Base-by-base conservation (phyloP, 2,888 invertebrate genomes). In the Chrysomela aeneicollis region DNA sequence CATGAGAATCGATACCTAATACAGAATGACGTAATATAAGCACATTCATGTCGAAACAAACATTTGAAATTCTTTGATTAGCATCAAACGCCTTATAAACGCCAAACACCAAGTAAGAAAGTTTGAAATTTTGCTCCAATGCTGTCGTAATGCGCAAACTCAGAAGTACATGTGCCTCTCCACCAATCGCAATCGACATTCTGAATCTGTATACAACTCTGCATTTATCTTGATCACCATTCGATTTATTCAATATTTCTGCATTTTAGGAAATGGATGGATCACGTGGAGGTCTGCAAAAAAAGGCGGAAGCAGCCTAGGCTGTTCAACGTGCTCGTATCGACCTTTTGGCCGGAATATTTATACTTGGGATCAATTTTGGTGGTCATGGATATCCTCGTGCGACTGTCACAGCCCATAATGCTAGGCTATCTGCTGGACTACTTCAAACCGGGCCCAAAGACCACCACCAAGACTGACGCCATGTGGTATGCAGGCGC, bases 331-430 rank as follows among this genome's bases (percentile, higher is more conserved):
- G 90, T 89, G 10, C 85, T 92, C 77, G 84, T 88, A 64, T 85
- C 86, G 68, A 87, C 90, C 26, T 92, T 91, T 81, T 88, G 89
- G 87, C 86, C 87, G 74, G 88, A 89, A 74, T 90, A 89, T 74
- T 83, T 89, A 47, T 73, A 74, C 60, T 82, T 90, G 71, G 91
- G 89, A 77, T 85, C 89, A 59, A 73, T 90, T 66, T 85, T 89
- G 80, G 85, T 87, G 67, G 77, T 89, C n/a, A 84, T 87, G 77
- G 86, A 87, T 77, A 82, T 87, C 42, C 81, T 85, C 22, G 66
- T 87, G 59, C 84, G 90, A 71, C 84, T 91, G 22, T 87, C 87
- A 59, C 89, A 90, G 71, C 91, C 91, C 3, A 83, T 91, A 30
- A 86, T 88, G 59, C 77, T 92, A 61, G 90, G 90, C 59, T 84